Evolutionary conservation across 2,113 vertebrate species (phyloP), one percentile per base, ranked within the genome.

Genomic region (Oryzias curvinotus): DNA sequence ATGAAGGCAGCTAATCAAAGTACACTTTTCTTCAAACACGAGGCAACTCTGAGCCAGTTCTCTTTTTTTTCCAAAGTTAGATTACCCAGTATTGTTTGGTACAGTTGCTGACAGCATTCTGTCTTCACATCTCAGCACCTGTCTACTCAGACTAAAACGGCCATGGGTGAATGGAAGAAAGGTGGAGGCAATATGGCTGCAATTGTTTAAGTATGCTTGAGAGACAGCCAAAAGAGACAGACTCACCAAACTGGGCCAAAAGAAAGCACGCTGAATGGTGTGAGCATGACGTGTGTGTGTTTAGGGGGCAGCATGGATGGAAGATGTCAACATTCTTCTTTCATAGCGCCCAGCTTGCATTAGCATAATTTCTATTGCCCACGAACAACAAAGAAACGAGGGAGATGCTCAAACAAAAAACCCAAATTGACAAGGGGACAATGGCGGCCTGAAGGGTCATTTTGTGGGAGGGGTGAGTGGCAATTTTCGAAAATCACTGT

Each of bases 351-450:
- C 86, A 74, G 84, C 73, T 10, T 15, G 66, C 79, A 91, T 92
- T 91, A 92, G 89, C 91, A 91, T 92, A 91, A 86, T 90, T 91
- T 85, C 64, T 59, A 81, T 88, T 87, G 75, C 77, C 43, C 21
- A 57, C 6, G 21, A 73, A 82, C 83, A 82, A 90, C 82, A 87
- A 88, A 90, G 84, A 82, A 84, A 85, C 57, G 75, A 77, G 63
- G 51, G 76, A 88, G 91, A 89, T 87, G 87, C 73, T 83, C 85
- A 84, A 80, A 91, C 85, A 89, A 92, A 54, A 36, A 90, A 84
- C 82, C 72, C 56, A 47, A 83, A 85, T 82, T 91, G 91, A 92
- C 74, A 71, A 81, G 83, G 17, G 71, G 85, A 92, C 88, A 92
- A 91, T 90, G 30, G 83, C 75, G 88, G 82, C 69, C 76, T 90